These are phyloP conservation scores for Polyergus mexicanus DNA, from an alignment of 1,140 invertebrate genomes.

Conservation along the genomic window DNA sequence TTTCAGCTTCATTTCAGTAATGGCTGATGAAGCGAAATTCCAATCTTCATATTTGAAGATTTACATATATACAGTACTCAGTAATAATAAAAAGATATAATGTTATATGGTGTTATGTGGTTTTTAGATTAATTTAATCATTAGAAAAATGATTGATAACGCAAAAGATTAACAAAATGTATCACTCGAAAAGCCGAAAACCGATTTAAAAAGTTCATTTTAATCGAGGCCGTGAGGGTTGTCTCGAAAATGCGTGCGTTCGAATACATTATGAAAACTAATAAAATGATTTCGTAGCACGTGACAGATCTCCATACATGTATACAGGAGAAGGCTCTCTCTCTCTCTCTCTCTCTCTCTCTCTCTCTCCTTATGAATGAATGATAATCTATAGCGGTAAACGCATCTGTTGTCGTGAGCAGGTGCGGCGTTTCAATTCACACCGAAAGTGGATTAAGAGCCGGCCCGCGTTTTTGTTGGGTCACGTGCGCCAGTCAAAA, in stretches of 20 bases:
- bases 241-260: conserved; percentile 44
- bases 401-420: conserved; percentile 78
- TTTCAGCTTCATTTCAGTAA: too few relatives aligned
- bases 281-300: conserved; percentile 66
- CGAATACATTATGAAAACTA: conserved; percentile 75
- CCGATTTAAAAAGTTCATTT: conserved; percentile 23
- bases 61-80: too few relatives aligned
- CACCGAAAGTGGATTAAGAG: conserved; percentile 81
- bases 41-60: too few relatives aligned
- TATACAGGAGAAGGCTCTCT: background rate
- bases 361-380: conserved; percentile 54
- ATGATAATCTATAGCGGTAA: conserved; percentile 68
- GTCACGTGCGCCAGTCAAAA: conserved; percentile 85
- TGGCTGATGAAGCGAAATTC: too few relatives aligned
- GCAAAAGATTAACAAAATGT: background rate
- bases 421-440: conserved; percentile 80
- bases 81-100: too few relatives aligned
- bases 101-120: background rate
- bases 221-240: background rate
- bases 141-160: background rate
- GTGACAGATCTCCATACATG: conserved; percentile 69
- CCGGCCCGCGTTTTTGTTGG: conserved; percentile 82
- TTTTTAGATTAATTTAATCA: background rate
- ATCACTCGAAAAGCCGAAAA: background rate
- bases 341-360: conserved; percentile 2